Evolutionary conservation across 2,113 vertebrate genomes (phyloP).

Genomic region (Motacilla alba): DNA sequence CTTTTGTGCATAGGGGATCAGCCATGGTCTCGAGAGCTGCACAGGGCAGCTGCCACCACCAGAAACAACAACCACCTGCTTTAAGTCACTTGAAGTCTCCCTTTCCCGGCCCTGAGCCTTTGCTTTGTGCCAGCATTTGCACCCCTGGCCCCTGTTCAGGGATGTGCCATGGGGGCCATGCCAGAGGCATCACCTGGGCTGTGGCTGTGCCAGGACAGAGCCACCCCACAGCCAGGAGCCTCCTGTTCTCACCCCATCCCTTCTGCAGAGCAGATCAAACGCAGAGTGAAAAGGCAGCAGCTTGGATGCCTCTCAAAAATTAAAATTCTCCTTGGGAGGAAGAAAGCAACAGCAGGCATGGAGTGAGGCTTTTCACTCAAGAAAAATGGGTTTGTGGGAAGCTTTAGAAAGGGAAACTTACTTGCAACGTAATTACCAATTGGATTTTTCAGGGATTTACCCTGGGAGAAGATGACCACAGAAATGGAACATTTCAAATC

Average conservation of each 20-base stretch:
- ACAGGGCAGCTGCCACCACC: not conserved
- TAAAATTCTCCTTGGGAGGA: not conserved
- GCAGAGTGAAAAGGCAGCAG: not conserved
- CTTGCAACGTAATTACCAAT: not conserved
- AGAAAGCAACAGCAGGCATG: not conserved
- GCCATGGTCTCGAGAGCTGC: not conserved
- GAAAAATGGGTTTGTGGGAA: not conserved
- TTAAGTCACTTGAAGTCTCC: fast-evolving
- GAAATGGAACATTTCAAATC: not conserved
- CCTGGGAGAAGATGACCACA: not conserved
- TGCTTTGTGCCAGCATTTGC: not conserved
- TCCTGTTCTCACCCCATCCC: not conserved
- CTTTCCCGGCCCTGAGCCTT: not conserved
- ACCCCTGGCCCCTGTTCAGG: not conserved
- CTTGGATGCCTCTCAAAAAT: conserved; percentile 14
- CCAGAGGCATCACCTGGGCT: not conserved
- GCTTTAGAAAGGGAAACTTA: not conserved
- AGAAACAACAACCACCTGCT: not conserved
- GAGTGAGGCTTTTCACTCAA: not conserved
- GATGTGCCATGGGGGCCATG: fast-evolving
- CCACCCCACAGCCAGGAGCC: not conserved
- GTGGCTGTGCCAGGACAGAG: not conserved
- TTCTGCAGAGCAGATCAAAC: not conserved
- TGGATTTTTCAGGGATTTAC: not conserved
- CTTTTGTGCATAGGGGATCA: not conserved